These are phyloP conservation scores for Drosophila ananassae DNA, from an alignment of 1,140 invertebrate species.

Conservation along the genomic window DNA sequence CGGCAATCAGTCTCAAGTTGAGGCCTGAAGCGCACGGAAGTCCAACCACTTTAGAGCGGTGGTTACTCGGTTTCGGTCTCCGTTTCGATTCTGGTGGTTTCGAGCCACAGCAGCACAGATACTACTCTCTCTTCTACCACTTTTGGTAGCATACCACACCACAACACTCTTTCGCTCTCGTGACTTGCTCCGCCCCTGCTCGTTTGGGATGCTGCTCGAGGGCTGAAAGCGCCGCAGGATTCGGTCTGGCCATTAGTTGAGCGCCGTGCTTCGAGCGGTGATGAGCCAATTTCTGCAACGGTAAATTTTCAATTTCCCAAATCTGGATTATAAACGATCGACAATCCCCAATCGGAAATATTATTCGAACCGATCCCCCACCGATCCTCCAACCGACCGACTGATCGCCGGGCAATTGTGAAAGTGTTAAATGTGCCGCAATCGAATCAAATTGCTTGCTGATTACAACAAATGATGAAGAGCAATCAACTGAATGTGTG, in stretches of 20 bases:
- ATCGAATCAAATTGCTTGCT: conserved; percentile 71
- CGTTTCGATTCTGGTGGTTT: conserved; percentile 23
- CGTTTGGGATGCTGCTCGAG: conserved; percentile 62
- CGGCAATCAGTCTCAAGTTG: conserved; percentile 74
- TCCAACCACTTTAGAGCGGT: conserved; percentile 4
- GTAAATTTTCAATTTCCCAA: conserved; percentile 31
- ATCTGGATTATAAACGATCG: conserved; percentile 61
- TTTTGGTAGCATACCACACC: not conserved
- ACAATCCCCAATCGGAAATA: conserved; percentile 3
- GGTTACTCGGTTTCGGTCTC: conserved; percentile 3
- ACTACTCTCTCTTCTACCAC: conserved; percentile 35
- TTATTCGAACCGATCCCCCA: not conserved
- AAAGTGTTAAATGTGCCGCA: conserved; percentile 76
- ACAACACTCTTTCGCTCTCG: conserved; percentile 36
- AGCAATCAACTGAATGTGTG: conserved; percentile 36
- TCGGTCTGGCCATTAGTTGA: conserved; percentile 64
- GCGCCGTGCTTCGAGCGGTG: conserved; percentile 68
- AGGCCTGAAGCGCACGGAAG: conserved; percentile 72
- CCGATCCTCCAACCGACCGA: conserved; percentile 1
- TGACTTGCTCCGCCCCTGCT: conserved; percentile 73
- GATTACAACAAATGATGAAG: conserved; percentile 71
- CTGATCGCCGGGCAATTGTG: conserved; percentile 54
- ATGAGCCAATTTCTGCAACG: conserved; percentile 53
- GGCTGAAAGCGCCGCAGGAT: conserved; percentile 72
- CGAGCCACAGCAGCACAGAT: not conserved